A percentile compares a stretch with the other conserved stretches of the same genome.
Conservation (phyloP, 2,113 vertebrate species). For the Vulpes ferrilata region DNA sequence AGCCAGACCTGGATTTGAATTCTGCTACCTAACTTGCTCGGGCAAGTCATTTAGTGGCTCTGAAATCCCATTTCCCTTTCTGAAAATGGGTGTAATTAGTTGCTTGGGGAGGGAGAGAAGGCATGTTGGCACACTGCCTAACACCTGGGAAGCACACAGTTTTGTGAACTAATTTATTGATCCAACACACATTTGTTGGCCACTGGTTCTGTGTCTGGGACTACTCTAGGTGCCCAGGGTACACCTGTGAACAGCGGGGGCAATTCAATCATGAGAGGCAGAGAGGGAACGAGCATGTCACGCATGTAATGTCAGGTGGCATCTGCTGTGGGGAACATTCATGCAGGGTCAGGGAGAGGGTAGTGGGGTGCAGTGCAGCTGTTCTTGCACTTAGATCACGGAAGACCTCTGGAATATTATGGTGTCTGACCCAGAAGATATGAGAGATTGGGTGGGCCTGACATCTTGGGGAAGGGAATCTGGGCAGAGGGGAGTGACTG, state of each 20-base stretch:
- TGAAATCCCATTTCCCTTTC: background rate
- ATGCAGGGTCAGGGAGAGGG: background rate
- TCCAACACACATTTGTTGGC: background rate
- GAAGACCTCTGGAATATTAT: background rate
- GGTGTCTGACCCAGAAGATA: background rate
- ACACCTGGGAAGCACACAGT: background rate
- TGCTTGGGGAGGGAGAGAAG: background rate
- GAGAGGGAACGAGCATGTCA: accelerated
- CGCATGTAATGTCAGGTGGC: background rate
- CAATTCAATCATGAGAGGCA: background rate
- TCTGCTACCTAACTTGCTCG: background rate
- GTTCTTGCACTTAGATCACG: background rate
- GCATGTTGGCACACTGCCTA: background rate
- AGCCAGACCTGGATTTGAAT: background rate
- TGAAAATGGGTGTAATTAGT: background rate
- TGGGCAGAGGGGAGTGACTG: background rate
- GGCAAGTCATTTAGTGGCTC: background rate
- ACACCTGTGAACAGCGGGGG: background rate
- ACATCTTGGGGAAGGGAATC: background rate
- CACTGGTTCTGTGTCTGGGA: background rate
- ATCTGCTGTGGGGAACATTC: background rate
- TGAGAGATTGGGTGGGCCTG: background rate
- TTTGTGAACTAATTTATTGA: background rate
- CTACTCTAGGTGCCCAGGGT: background rate
- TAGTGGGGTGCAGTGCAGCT: background rate